Base-by-base conservation (phyloP, 64 coral and sea anemone species). In the Dendronephthya gigantea region DNA sequence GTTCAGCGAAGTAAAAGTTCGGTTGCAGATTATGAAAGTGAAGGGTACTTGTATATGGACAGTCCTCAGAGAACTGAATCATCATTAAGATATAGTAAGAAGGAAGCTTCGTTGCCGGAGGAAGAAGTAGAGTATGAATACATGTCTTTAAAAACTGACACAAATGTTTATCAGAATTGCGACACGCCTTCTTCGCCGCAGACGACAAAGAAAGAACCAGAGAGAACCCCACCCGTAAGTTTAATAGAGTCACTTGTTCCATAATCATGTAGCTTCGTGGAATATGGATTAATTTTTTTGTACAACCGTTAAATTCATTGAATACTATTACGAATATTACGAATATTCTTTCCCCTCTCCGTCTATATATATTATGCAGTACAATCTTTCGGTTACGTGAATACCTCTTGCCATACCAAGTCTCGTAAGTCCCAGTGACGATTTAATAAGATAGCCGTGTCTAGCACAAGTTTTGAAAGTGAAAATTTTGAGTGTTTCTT, bases 51-150 rank as follows among this genome's bases (percentile, higher is more conserved):
- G 7, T 79, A 79, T 34, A 79, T 79, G 72, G 72, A 79, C 7
- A 79, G 72, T 34, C 72, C 72, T 34, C 34, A 79, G 72, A 79
- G 72, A 35, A 79, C 72, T 17, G 72, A 79, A 39, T 79, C 72
- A 36, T 79, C 72, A 9, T 79, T 39, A 79, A 34, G 72, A 79
- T 79, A 36, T 34, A 79, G 4, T 29, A 79, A 35, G 5, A 79
- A 79, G 2, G 15, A 39, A 36, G 10, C 32, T 15, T 79, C 69
- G 34, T 16, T 79, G 28, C 13, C 19, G 4, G 72, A 79, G 72
- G 72, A 79, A 39, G 29, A 79, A 15, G 72, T 17, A 36, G 31
- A 35, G 11, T 29, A 79, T 7, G 72, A 34, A 39, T 36, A 36
- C 32, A 79, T 79, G 72, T 62, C 0, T 27, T n/a, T 22, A 27